Conservation (phyloP, 1,140 invertebrate species). For the Drosophila santomea region DNA sequence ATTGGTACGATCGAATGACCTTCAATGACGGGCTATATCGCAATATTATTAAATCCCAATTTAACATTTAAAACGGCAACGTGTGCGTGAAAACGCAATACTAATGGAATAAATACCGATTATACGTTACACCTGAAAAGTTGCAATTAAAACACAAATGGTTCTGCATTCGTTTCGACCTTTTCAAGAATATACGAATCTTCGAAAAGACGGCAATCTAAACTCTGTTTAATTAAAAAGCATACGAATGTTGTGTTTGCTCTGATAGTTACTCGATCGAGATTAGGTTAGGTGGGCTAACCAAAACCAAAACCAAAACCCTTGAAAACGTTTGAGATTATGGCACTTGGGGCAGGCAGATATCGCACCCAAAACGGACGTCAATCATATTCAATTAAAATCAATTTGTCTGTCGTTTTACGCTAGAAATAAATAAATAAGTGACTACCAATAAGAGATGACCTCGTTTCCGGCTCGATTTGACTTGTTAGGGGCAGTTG, state of each 20-base stretch:
- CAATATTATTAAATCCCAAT: slow-evolving; percentile 5
- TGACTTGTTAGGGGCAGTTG: slow-evolving; percentile 5
- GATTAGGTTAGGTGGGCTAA: slow-evolving; percentile 28
- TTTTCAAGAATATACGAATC: background rate
- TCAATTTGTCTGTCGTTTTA: slow-evolving; percentile 64
- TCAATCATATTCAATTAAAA: slow-evolving; percentile 75
- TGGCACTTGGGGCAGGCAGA: slow-evolving; percentile 9
- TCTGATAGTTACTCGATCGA: slow-evolving; percentile 30
- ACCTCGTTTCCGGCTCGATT: slow-evolving; percentile 47
- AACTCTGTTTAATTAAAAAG: slow-evolving; percentile 46
- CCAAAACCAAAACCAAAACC: background rate
- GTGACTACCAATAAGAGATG: slow-evolving; percentile 39
- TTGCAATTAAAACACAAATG: no score
- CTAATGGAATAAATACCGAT: no score
- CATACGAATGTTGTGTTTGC: slow-evolving; percentile 43
- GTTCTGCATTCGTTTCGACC: no score
- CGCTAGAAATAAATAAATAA: slow-evolving; percentile 68
- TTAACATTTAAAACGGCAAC: no score
- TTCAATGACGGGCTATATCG: background rate
- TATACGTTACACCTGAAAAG: no score
- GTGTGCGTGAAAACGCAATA: no score
- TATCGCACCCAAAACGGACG: slow-evolving; percentile 32
- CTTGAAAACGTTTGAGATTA: slow-evolving; percentile 35
- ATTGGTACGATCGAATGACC: slow-evolving; percentile 2
- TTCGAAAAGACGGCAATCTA: background rate